Percentiles rank a stretch among this genome's conserved stretches.
Evolutionary conservation across 2,888 invertebrate genomes (phyloP).

Genomic region (Pandemis corylana): DNA sequence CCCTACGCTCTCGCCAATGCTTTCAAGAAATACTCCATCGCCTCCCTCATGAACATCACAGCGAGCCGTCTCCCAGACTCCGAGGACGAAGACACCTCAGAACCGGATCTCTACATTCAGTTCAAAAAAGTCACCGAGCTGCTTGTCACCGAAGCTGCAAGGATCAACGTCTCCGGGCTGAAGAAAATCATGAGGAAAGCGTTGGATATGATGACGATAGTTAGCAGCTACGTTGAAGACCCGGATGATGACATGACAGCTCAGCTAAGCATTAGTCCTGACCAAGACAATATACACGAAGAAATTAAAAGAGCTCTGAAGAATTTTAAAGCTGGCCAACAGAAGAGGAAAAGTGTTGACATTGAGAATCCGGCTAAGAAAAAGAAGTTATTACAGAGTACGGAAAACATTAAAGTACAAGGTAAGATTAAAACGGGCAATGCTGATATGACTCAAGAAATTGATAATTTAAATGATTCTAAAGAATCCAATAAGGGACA

Average conservation of each 20-base stretch:
- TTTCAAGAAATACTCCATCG: slow-evolving; percentile 57
- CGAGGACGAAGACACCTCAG: slow-evolving; percentile 40
- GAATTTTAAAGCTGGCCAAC: background rate
- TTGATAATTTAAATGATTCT: background rate
- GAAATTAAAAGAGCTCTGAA: slow-evolving; percentile 16
- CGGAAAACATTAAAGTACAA: slow-evolving; percentile 29
- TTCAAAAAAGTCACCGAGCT: slow-evolving; percentile 62
- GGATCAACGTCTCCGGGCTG: slow-evolving; percentile 53
- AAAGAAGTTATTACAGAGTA: slow-evolving; percentile 30
- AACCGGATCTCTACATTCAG: slow-evolving; percentile 56
- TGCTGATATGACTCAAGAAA: background rate
- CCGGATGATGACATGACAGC: slow-evolving; percentile 38
- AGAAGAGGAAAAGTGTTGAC: slow-evolving; percentile 10
- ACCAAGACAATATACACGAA: background rate
- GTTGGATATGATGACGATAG: slow-evolving; percentile 59
- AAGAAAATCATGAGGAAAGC: slow-evolving; percentile 60
- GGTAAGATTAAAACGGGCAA: background rate
- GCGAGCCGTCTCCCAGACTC: slow-evolving; percentile 41
- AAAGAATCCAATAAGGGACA: background rate
- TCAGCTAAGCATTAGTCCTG: background rate
- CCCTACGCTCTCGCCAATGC: slow-evolving; percentile 49
- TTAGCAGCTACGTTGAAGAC: slow-evolving; percentile 55
- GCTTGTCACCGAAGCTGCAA: slow-evolving; percentile 57
- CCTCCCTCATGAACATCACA: slow-evolving; percentile 49
- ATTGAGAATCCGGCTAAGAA: background rate